phyloP scores from a whole-genome alignment of 2,113 vertebrate species.

The Mesocricetus auratus region DNA sequence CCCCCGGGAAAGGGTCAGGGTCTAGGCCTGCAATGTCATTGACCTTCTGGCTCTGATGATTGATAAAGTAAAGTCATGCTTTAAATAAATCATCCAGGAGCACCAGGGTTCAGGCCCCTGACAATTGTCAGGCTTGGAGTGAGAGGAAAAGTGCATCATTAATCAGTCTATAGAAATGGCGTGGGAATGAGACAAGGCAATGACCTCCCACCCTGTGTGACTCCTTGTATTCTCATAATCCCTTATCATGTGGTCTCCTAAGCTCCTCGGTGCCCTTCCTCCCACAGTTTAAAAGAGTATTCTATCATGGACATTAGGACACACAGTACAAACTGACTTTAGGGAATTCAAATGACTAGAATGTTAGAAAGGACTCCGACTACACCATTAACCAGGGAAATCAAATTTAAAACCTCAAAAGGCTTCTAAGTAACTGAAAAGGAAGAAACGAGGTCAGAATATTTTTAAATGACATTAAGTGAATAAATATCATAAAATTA shows the following conservation, averaged over 20 bases:
- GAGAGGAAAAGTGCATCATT: conserved; percentile 45
- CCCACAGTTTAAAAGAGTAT: background rate
- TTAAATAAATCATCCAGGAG: conserved; percentile 76
- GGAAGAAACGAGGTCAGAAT: background rate
- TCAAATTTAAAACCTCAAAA: background rate
- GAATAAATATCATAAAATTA: background rate
- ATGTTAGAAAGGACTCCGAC: background rate
- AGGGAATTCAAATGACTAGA: conserved; percentile 12
- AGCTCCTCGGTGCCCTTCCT: background rate
- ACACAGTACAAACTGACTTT: background rate
- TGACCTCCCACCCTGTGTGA: conserved; percentile 20
- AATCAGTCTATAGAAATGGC: background rate
- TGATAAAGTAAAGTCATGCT: conserved; percentile 48
- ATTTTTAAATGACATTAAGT: background rate
- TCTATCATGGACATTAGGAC: background rate
- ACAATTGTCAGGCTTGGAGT: background rate
- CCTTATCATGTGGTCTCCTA: background rate
- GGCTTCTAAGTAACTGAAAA: background rate
- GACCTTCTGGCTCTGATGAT: conserved; percentile 56
- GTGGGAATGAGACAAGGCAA: background rate
- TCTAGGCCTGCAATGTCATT: conserved; percentile 17
- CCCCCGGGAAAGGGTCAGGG: conserved; percentile 25
- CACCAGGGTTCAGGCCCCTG: conserved; percentile 50
- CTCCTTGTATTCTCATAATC: background rate
- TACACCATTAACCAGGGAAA: background rate